Conservation (phyloP, 2,797 vertebrate species). For the Macrochelys suwanniensis region DNA sequence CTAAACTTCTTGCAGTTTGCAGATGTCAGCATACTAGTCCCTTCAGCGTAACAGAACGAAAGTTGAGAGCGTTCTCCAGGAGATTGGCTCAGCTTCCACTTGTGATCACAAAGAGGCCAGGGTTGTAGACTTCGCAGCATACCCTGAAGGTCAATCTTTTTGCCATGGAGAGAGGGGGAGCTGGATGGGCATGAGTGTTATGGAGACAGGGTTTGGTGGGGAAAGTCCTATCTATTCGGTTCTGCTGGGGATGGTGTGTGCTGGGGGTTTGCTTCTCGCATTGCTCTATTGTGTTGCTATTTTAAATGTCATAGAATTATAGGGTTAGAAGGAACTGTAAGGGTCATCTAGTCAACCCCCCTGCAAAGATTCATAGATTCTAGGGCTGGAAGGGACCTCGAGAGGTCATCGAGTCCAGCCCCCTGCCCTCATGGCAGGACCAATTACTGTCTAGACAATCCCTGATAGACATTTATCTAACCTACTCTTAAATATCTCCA, state of each 20-base stretch:
- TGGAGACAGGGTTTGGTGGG: not conserved
- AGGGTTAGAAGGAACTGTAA: too few species aligned
- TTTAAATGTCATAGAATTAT: not conserved
- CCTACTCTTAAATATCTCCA: too few species aligned
- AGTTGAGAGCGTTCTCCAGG: not conserved
- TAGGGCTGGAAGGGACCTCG: too few species aligned
- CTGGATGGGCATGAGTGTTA: not conserved
- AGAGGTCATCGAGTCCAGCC: too few species aligned
- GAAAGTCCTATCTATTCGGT: not conserved
- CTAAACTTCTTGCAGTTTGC: not conserved
- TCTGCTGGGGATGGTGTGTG: not conserved
- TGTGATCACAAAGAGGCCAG: not conserved
- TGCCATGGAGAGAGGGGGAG: not conserved
- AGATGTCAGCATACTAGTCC: not conserved
- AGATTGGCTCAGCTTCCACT: not conserved
- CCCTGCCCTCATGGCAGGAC: too few species aligned
- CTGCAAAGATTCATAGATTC: too few species aligned
- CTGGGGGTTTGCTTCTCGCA: not conserved
- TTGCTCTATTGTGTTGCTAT: not conserved
- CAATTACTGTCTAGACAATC: too few species aligned
- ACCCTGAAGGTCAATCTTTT: not conserved
- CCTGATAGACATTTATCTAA: too few species aligned
- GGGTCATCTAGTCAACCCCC: too few species aligned
- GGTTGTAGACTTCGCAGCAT: not conserved
- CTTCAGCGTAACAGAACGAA: not conserved